phyloP scores from a whole-genome alignment of 2,888 invertebrate genomes.

The Axea sp. region DNA sequence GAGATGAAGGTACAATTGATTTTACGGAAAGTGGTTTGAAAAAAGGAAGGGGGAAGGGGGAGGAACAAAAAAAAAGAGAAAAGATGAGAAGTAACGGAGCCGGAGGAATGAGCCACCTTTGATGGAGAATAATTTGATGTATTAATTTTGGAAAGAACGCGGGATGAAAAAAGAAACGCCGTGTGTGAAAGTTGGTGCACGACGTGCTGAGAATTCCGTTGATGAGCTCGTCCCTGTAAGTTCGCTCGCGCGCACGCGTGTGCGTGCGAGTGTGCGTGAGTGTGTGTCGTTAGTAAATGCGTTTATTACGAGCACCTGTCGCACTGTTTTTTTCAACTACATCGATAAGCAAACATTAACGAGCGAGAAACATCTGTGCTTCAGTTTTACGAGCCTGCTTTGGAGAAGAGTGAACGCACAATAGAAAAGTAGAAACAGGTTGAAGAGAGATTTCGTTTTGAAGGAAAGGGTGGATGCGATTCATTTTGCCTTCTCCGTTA shows the following conservation, averaged over 20 bases:
- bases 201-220: slow-evolving; percentile 29
- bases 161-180: not conserved
- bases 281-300: no score
- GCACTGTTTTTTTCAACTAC: slow-evolving; percentile 48
- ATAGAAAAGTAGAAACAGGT: slow-evolving; percentile 36
- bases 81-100: no score
- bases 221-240: slow-evolving; percentile 24
- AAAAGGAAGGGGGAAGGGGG: no score
- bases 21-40: no score
- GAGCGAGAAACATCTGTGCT: slow-evolving; percentile 64
- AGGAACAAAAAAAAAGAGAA: no score
- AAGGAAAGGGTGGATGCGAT: slow-evolving; percentile 3
- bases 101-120: no score
- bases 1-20: no score
- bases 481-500: not conserved
- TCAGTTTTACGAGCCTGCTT: slow-evolving; percentile 47
- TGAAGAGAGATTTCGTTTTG: slow-evolving; percentile 25
- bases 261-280: slow-evolving; percentile 31
- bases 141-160: no score
- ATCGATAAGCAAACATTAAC: slow-evolving; percentile 62
- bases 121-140: no score
- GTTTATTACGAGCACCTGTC: slow-evolving; percentile 59
- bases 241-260: no score
- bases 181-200: slow-evolving; percentile 19
- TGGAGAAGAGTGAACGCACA: slow-evolving; percentile 4